Evolutionary conservation across 2,113 vertebrate species (phyloP), one percentile per base, ranked within the genome.

Genomic region (Rana temporaria): DNA sequence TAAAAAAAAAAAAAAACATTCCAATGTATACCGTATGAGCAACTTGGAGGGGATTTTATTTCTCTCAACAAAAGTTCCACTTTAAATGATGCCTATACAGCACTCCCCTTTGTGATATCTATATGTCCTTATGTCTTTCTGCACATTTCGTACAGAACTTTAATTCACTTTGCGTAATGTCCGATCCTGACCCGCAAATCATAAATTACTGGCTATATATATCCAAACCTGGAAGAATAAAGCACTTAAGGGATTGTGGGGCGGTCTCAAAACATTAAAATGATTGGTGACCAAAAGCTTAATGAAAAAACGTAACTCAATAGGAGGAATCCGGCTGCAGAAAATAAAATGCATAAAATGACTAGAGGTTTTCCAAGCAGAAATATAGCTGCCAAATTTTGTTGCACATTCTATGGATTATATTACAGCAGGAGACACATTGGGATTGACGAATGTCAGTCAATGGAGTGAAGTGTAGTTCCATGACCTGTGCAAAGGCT

Each of bases 191-290:
- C 68, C 59, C 38, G 19, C 63, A 71, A 59, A 68, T 24, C 42
- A 65, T 81, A 81, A 81, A 81, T 81, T 81, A 64, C 42, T 32
- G 22, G 42, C 56, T 32, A 64, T 63, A 71, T 48, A 42, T 12
- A 72, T 64, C 68, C 38, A 24, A 71, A 73, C 6, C 42, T 72
- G 59, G 57, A 72, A 73, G 79, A 81, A 81, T 64, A 62, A 81
- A 72, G 79, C 79, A 81, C 79, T 81, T 81, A 81, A 81, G 79
- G 79, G 79, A 81, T 81, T 72, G 69, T 55, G 79, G 68, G 59
- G n/a, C 64, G 57, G 59, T 81, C 79, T 64, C 22, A 72, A 81
- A 81, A 64, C 79, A 72, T 81, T 81, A 81, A 81, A 81, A 81
- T 81, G 68, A 81, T 81, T 81, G 79, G 79, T 81, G 57, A 64